phyloP scores from a whole-genome alignment of 2,888 invertebrate genomes.

The Galerucella calmariensis region DNA sequence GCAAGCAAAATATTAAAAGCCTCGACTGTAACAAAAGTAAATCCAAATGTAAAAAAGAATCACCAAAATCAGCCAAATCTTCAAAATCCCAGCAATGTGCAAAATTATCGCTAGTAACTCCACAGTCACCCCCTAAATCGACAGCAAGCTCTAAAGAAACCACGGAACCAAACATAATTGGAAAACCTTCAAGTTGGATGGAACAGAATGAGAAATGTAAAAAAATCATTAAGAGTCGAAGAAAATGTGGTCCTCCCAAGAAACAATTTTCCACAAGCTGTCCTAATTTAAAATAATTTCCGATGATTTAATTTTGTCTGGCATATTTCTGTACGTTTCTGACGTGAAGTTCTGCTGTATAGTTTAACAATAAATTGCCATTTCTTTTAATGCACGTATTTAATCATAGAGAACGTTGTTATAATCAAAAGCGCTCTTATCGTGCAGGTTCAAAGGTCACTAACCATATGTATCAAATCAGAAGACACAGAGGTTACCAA shows the following conservation, averaged over 20 bases:
- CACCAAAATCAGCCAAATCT: not conserved
- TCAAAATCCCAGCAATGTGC: not conserved
- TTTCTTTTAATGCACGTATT: not conserved
- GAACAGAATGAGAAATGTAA: not conserved
- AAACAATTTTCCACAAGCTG: not conserved
- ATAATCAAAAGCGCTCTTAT: too few relatives aligned
- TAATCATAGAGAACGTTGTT: too few relatives aligned
- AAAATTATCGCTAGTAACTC: not conserved
- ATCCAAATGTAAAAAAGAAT: not conserved
- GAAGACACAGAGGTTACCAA: too few relatives aligned
- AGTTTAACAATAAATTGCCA: not conserved
- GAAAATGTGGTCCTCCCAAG: not conserved
- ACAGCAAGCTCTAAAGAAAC: not conserved
- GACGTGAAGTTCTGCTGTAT: not conserved
- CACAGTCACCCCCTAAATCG: not conserved
- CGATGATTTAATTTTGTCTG: not conserved
- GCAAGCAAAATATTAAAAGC: slow-evolving; percentile 1
- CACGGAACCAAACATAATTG: too few relatives aligned
- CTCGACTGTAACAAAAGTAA: slow-evolving; percentile 1
- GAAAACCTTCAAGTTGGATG: not conserved
- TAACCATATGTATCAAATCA: too few relatives aligned
- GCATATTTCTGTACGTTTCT: not conserved
- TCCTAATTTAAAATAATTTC: not conserved
- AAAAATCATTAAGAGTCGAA: not conserved
- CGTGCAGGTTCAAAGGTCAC: too few relatives aligned